A percentile compares a stretch with the other conserved stretches of the same genome.
Conservation (phyloP, 2,797 vertebrate species). For the Sebastes hubbsi region DNA sequence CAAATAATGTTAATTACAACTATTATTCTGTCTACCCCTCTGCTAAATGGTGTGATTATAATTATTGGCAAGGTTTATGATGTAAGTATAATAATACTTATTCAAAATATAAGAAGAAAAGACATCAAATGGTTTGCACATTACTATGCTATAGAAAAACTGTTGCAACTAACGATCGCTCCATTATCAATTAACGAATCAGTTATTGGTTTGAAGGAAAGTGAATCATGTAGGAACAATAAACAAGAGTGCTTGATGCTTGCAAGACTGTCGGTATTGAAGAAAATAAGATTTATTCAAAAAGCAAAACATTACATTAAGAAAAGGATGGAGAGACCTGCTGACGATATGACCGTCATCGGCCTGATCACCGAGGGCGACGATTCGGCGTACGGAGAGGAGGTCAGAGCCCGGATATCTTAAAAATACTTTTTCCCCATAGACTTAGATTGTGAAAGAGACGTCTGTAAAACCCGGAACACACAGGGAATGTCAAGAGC, state of each 20-base stretch:
- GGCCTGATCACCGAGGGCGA: not conserved
- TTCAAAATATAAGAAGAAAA: not conserved
- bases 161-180: not conserved
- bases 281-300: too few relatives aligned
- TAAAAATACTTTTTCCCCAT: too few relatives aligned
- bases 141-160: not conserved
- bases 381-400: not conserved
- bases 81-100: not conserved
- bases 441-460: too few relatives aligned
- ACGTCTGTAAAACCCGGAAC: too few relatives aligned
- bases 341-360: too few relatives aligned
- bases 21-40: not conserved
- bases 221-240: not conserved
- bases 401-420: not conserved
- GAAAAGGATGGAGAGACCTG: not conserved
- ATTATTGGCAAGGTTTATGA: not conserved
- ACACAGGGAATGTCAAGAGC: too few relatives aligned
- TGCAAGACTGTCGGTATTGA: not conserved
- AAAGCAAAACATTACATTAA: not conserved
- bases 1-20: not conserved
- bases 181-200: not conserved
- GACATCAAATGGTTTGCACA: not conserved
- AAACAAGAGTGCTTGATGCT: not conserved
- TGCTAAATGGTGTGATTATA: too few relatives aligned
- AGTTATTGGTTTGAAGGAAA: not conserved